phyloP scores from a whole-genome alignment of 30 jellyfish, hydroid and myxozoan genomes.

The Nemopilema nomurai region DNA sequence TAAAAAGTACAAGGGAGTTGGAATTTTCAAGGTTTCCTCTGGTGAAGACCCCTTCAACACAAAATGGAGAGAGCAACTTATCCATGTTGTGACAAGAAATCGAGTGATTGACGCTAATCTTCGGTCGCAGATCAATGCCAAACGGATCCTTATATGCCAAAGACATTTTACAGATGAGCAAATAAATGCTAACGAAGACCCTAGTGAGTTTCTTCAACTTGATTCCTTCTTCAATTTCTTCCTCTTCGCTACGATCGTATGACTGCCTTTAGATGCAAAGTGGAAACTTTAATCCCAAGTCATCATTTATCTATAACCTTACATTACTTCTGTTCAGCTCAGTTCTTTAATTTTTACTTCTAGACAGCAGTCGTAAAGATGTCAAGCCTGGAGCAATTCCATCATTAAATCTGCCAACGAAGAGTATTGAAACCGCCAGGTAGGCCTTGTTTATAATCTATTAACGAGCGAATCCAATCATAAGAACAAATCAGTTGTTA shows the following conservation, averaged over 20 bases:
- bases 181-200: background rate
- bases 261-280: background rate
- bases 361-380: background rate
- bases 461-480: background rate
- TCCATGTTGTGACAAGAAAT: conserved; percentile 23
- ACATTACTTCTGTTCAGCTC: background rate
- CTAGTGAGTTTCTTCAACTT: background rate
- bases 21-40: conserved; percentile 29
- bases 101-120: conserved; percentile 20
- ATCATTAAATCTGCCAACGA: conserved; percentile 16
- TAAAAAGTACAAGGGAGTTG: conserved; percentile 9
- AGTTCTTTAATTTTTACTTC: background rate
- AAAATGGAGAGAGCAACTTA: conserved; percentile 43
- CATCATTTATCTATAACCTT: background rate
- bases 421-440: conserved; percentile 2
- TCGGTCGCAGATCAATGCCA: conserved; percentile 13
- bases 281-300: background rate
- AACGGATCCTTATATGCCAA: conserved; percentile 21
- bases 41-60: conserved; percentile 14
- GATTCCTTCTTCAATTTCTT: background rate
- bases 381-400: conserved; percentile 31
- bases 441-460: background rate
- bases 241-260: background rate
- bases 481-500: background rate
- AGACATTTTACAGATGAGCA: conserved; percentile 24